A percentile compares a stretch with the other conserved stretches of the same genome.
phyloP scores from a whole-genome alignment of 2,797 vertebrate genomes.

The Phoebastria nigripes region DNA sequence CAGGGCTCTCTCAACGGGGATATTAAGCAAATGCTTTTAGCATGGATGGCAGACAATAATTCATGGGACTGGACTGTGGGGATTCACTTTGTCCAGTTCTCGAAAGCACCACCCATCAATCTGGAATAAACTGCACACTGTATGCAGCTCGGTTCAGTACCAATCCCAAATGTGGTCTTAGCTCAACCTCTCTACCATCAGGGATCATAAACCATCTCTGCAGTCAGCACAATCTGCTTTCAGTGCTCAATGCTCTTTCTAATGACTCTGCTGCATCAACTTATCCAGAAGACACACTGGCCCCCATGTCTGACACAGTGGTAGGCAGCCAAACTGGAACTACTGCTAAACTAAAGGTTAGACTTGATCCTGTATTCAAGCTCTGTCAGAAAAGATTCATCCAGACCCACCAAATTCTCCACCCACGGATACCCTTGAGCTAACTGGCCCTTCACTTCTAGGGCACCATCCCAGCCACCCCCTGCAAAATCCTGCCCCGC shows the following conservation, averaged over 20 bases:
- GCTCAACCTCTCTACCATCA: neutral
- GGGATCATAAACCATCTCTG: neutral
- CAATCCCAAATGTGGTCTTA: neutral
- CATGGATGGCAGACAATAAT: neutral
- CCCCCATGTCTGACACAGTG: fast-evolving
- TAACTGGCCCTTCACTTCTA: neutral
- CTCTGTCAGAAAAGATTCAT: neutral
- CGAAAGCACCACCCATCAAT: neutral
- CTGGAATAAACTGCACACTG: neutral
- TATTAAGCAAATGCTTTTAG: neutral
- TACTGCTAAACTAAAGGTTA: neutral
- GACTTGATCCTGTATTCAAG: neutral
- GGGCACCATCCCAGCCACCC: neutral
- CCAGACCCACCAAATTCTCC: neutral
- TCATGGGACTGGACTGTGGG: neutral
- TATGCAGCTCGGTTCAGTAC: fast-evolving
- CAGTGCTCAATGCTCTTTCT: neutral
- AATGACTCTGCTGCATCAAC: neutral
- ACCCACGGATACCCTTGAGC: neutral
- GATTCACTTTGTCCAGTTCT: neutral
- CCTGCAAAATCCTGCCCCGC: fast-evolving
- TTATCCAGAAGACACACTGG: neutral
- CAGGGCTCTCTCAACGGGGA: neutral
- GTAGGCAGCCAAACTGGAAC: neutral
- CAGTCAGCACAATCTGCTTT: neutral